These are phyloP conservation scores for Cheilosia vernalis DNA, from an alignment of 2,888 invertebrate species.

Conservation along the genomic window DNA sequence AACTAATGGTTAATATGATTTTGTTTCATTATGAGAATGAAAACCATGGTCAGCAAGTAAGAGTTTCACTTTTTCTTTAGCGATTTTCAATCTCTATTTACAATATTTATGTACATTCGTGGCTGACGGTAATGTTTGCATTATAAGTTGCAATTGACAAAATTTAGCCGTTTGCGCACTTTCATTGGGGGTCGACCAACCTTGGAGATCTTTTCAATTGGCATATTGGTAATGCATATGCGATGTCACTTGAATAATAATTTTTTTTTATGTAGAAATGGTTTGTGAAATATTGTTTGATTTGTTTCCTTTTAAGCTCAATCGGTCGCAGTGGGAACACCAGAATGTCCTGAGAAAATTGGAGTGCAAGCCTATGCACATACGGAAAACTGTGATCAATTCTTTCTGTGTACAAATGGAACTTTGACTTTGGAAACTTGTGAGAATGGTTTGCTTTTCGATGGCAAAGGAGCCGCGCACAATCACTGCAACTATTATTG, in stretches of 20 bases:
- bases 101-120: not conserved
- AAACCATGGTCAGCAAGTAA: slow-evolving; percentile 50
- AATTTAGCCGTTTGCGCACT: slow-evolving; percentile 31
- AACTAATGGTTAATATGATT: slow-evolving; percentile 26
- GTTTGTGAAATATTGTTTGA: slow-evolving; percentile 33
- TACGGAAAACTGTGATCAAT: slow-evolving; percentile 93
- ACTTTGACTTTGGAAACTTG: slow-evolving; percentile 95
- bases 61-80: slow-evolving; percentile 64
- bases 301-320: slow-evolving; percentile 84
- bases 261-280: slow-evolving; percentile 25
- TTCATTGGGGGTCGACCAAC: slow-evolving; percentile 41
- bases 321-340: slow-evolving; percentile 87
- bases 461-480: slow-evolving; percentile 94
- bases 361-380: slow-evolving; percentile 94
- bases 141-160: slow-evolving; percentile 45
- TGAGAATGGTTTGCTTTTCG: slow-evolving; percentile 95
- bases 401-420: slow-evolving; percentile 96
- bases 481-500: slow-evolving; percentile 97
- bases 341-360: slow-evolving; percentile 91
- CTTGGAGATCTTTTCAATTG: slow-evolving; percentile 26
- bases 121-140: slow-evolving; percentile 18
- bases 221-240: not conserved
- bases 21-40: slow-evolving; percentile 29
- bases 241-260: slow-evolving; percentile 45
- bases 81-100: slow-evolving; percentile 45